Conservation (phyloP, 2,797 vertebrate genomes). For the Limnodromus scolopaceus region DNA sequence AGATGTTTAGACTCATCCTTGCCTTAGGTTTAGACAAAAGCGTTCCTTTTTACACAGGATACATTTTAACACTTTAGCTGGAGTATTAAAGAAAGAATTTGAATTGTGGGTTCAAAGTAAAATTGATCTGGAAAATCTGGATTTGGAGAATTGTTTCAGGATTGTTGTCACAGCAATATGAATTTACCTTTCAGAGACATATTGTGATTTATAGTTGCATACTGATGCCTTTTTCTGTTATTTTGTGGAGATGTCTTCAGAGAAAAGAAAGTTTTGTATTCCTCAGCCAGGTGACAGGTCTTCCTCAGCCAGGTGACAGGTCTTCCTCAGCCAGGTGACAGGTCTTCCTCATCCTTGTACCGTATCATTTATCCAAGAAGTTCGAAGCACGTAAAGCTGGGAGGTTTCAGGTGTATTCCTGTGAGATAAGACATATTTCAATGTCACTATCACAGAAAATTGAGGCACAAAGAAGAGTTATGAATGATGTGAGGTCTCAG, state of each 20-base stretch:
- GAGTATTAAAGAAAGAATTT: not conserved
- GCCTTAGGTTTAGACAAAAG: not conserved
- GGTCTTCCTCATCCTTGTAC: not conserved
- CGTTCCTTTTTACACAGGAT: not conserved
- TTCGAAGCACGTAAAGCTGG: not conserved
- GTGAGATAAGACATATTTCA: not conserved
- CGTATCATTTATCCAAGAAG: not conserved
- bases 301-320: not conserved
- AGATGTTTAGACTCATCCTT: not conserved
- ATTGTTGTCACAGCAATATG: not conserved
- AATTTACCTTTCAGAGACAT: not conserved
- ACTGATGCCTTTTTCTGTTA: not conserved
- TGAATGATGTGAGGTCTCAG: not conserved
- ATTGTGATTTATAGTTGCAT: not conserved
- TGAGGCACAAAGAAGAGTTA: not conserved
- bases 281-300: not conserved
- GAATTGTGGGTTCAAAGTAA: not conserved
- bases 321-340: not conserved
- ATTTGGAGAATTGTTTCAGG: not conserved
- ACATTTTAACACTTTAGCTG: not conserved
- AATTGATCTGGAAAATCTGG: not conserved
- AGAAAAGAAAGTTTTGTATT: not conserved
- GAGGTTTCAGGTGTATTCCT: not conserved
- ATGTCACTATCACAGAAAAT: not conserved
- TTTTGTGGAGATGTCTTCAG: not conserved